Base-by-base conservation (phyloP, 1,140 invertebrate species). In the Habropoda laboriosa region DNA sequence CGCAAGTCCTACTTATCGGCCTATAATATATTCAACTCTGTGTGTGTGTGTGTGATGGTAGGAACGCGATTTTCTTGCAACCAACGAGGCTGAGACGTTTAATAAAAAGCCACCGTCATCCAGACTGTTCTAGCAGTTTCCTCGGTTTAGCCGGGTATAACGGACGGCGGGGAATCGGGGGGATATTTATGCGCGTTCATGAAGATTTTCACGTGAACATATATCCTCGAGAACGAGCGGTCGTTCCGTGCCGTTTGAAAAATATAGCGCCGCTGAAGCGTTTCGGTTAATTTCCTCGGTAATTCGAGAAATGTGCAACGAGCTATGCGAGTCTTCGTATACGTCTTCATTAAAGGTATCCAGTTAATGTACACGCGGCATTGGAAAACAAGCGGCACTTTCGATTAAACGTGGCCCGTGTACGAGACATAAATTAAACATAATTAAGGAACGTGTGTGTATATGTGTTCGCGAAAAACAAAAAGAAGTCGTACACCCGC, bases 1-100 rank as follows among this genome's bases (percentile, higher is more conserved):
- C 49, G 53, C 77, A 53, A 79, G 70, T 79, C 70, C 70, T 72
- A 79, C 68, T 79, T 72, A 72, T 72, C 38, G 27, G 12, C 47
- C 30, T 63, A 58, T 78, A 73, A 79, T 47, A 63, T 71, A 73
- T 63, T 40, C 76, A 8, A 18, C 40, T 18, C 38, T 61, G 3
- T 45, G 10, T 58, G 24, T 21, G 0, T 42, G 18, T 42, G 18
- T 18, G n/a, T 0, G 27, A 4, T 21, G 7, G 18, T 13, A 40
- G 47, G 47, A 27, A 75, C 49, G 73, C 38, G 16, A 75, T 75
- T 55, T 67, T 42, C 61, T 32, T n/a, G 40, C 45, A 10, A 66
- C 0, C 13, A 16, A 60, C 12, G 30, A 51, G 35, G n/a, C 53
- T 47, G 40, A 64, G 32, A 18, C 18, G 18, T 60, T 45, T 42